Evolutionary conservation across 2,888 invertebrate genomes (phyloP).

Genomic region (Parnassius orleans): DNA sequence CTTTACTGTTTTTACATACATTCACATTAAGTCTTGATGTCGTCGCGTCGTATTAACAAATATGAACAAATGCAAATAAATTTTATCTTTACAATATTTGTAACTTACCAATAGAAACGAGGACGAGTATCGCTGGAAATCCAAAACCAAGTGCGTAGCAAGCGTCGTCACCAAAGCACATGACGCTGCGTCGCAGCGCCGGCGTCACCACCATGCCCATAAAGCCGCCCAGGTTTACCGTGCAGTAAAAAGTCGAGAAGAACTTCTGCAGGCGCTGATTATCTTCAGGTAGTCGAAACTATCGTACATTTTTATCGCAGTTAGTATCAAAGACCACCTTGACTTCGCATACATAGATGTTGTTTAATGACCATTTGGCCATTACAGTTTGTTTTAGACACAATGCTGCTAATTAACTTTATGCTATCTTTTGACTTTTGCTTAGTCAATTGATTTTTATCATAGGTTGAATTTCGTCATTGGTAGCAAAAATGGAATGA

Average conservation of each 20-base stretch:
- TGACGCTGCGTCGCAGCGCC: constrained; percentile 83
- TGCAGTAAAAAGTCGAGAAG: constrained; percentile 92
- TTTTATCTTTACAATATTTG: constrained; percentile 24
- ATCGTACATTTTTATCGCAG: too few relatives aligned
- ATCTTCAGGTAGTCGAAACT: constrained; percentile 85
- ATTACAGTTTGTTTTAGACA: too few relatives aligned
- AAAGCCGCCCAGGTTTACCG: constrained; percentile 86
- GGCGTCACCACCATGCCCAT: constrained; percentile 87
- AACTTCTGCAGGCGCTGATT: constrained; percentile 84
- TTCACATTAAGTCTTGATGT: neutral
- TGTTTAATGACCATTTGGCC: too few relatives aligned
- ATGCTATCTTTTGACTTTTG: too few relatives aligned
- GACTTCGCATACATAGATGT: too few relatives aligned
- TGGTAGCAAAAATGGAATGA: too few relatives aligned
- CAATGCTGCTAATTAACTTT: too few relatives aligned
- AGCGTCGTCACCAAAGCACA: constrained; percentile 85
- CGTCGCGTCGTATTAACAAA: neutral
- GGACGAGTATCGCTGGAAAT: constrained; percentile 86
- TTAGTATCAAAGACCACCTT: too few relatives aligned
- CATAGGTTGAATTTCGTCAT: too few relatives aligned
- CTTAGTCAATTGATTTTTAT: too few relatives aligned
- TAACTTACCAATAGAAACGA: constrained; percentile 82
- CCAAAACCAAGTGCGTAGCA: constrained; percentile 90
- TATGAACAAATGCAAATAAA: too few relatives aligned
- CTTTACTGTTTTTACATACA: neutral